Evolutionary conservation across 92 coral and sea anemone genomes (phyloP).

Genomic region (Epizoanthus illoricatus): DNA sequence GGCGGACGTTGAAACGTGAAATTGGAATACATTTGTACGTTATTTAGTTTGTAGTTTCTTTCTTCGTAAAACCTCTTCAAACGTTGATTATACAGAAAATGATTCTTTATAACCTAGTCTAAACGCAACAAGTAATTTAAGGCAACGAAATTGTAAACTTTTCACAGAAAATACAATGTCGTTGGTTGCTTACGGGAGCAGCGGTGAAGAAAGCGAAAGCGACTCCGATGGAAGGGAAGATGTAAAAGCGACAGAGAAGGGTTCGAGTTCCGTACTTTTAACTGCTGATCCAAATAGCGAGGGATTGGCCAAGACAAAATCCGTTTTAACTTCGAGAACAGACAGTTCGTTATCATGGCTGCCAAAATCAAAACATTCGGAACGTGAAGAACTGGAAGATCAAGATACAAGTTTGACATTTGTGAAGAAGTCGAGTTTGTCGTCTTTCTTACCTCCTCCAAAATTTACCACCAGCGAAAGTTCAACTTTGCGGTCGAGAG

Average conservation of each 20-base stretch:
- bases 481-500: not conserved
- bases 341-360: conserved; percentile 48
- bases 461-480: not conserved
- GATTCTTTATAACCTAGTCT: not conserved
- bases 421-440: conserved; percentile 7
- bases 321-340: not conserved
- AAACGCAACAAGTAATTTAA: not conserved
- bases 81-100: no score
- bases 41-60: no score
- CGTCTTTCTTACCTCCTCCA: conserved; percentile 26
- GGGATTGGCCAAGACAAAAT: not conserved
- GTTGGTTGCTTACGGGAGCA: conserved; percentile 88
- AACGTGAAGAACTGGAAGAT: not conserved
- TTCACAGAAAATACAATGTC: conserved; percentile 58
- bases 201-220: conserved; percentile 78
- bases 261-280: no score
- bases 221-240: conserved; percentile 45
- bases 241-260: no score
- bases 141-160: no score
- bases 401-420: not conserved
- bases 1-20: no score
- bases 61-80: no score
- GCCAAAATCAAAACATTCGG: conserved; percentile 51
- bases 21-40: no score
- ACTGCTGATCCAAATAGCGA: not conserved